These are phyloP conservation scores for Plusia festucae DNA, from an alignment of 2,888 invertebrate genomes.

Conservation along the genomic window DNA sequence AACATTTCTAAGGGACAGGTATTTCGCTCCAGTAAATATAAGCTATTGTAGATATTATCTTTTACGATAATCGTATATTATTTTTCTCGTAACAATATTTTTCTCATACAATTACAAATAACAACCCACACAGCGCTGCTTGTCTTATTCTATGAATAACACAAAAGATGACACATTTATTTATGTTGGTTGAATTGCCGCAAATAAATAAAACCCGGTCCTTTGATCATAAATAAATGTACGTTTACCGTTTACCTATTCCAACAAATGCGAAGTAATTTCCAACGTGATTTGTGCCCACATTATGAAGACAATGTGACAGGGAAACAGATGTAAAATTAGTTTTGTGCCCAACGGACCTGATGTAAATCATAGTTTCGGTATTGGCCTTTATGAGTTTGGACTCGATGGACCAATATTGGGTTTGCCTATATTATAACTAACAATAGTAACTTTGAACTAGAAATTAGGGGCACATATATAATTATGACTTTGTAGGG, in stretches of 20 bases:
- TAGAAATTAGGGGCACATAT: background rate
- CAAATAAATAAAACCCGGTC: constrained; percentile 44
- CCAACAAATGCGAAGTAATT: constrained; percentile 48
- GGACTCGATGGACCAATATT: constrained; percentile 24
- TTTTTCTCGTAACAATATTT: background rate
- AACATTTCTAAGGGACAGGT: background rate
- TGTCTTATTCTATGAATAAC: constrained; percentile 6
- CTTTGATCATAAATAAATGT: constrained; percentile 42
- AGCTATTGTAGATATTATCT: background rate
- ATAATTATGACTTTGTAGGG: too few species aligned
- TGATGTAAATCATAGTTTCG: constrained; percentile 53
- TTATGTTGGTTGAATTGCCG: constrained; percentile 29
- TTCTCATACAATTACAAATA: background rate
- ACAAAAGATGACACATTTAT: constrained; percentile 34
- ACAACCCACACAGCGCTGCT: background rate
- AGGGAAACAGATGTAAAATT: constrained; percentile 51
- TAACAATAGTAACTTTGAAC: background rate
- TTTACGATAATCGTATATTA: background rate
- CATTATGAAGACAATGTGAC: constrained; percentile 57
- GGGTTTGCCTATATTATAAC: background rate
- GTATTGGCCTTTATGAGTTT: constrained; percentile 42
- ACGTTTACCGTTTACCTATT: constrained; percentile 41
- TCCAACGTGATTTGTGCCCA: constrained; percentile 49
- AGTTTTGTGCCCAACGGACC: constrained; percentile 50
- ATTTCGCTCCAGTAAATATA: background rate